Base-by-base conservation (phyloP, 2,113 vertebrate species). In the Colinus virginianus region DNA sequence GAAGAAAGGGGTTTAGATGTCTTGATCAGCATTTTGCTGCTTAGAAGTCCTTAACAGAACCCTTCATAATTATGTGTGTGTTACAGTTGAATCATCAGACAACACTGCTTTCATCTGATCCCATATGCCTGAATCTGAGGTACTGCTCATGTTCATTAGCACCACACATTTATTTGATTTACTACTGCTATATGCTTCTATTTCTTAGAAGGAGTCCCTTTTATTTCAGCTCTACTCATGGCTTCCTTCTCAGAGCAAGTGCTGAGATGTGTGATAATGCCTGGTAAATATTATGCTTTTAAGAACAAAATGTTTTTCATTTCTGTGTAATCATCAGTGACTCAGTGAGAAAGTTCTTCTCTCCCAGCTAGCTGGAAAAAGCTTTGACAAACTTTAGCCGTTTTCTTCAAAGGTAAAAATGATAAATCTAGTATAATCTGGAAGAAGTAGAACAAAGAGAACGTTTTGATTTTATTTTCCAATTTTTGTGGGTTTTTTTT, bases 231-330 rank as follows among this genome's bases (percentile, higher is more conserved):
- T 98, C 98, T 74, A 98, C 97, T 23, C 97, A 98, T 15, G 93
- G 98, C 85, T 98, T 99, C 74, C 96, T 98, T 71, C 98, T 98
- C 96, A 98, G 98, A 95, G 97, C 98, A 6, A 88, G 98, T 95
- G 98, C 98, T 45, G 98, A 99, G 84, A 95, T 98, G 79, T 97
- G 99, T 66, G 98, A 98, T 97, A 99, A 99, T 88, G 98, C 98
- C 86, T 98, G 98, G 98, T 98, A 98, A 90, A 84, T 48, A 51
- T 22, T 49, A 21, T 13, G 2, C 19, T 85, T 87, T 78, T 86
- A 85, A 64, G 17, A 36, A 19, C 0, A 0, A 84, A 59, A n/a
- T 77, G 38, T 63, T 76, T 78, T 82, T 56, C 1, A 6, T 49
- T 46, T 64, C 69, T 49, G 6, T 56, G 28, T 34, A 34, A 43